Percentiles rank a stretch among this genome's conserved stretches.
Conservation (phyloP, 2,888 invertebrate genomes). For the Polymixis flavicincta region DNA sequence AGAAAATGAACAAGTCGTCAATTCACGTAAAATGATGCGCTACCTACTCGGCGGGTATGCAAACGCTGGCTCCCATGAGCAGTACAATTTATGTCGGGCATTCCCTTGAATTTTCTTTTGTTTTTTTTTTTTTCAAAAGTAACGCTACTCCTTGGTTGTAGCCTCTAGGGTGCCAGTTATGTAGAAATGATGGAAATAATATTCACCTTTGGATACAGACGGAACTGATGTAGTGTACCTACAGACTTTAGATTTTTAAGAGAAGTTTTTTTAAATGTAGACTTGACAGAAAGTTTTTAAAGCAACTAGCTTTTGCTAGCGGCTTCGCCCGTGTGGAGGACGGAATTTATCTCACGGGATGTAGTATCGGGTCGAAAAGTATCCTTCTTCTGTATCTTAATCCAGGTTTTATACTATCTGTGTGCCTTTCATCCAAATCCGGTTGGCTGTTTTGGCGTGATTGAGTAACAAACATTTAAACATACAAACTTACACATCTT, state of each 20-base stretch:
- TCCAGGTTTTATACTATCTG: too few relatives aligned
- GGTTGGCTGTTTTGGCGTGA: too few relatives aligned
- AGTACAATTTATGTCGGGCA: constrained; percentile 88
- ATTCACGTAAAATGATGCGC: constrained; percentile 34
- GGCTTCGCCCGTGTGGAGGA: too few relatives aligned
- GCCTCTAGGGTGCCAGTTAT: constrained; percentile 61
- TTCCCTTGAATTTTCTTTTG: constrained; percentile 88
- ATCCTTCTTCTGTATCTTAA: too few relatives aligned
- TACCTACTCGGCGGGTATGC: constrained; percentile 84
- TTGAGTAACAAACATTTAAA: too few relatives aligned
- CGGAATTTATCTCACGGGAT: too few relatives aligned
- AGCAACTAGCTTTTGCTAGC: too few relatives aligned
- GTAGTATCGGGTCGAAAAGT: too few relatives aligned
- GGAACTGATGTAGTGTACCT: constrained; percentile 20
- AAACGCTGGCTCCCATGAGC: constrained; percentile 87
- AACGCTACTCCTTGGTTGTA: constrained; percentile 76
- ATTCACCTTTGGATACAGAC: constrained; percentile 39
- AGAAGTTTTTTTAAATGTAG: background rate
- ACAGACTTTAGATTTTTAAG: constrained; percentile 14
- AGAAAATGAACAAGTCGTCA: constrained; percentile 14
- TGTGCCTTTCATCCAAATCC: too few relatives aligned
- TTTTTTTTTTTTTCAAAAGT: constrained; percentile 82
- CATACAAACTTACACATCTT: too few relatives aligned
- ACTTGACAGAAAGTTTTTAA: background rate
- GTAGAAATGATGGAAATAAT: constrained; percentile 65